Evolutionary conservation across 1,140 invertebrate genomes (phyloP), one percentile per base, ranked within the genome.

Genomic region (Ruditapes philippinarum): DNA sequence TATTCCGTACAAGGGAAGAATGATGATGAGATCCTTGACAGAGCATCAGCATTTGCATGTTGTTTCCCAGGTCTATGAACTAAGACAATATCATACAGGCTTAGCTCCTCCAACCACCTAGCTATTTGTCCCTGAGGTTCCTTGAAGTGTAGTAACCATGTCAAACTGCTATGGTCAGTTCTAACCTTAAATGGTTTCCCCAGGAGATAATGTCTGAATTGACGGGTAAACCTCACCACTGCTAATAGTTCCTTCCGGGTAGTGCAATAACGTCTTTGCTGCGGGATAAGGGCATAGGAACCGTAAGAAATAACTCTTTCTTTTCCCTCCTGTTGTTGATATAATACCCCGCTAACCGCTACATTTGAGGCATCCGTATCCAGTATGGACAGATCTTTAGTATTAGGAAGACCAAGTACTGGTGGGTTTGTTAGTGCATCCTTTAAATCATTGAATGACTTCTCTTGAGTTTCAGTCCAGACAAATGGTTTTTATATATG

Each of bases 221-320:
- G 80, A 22, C 80, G 28, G 28, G 70, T 84, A 33, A 84, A 86
- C 9, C 36, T 60, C 14, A 86, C 57, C 12, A 90, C 42, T 28
- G 51, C 73, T 1, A 90, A 31, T 22, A 86, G 42, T 38, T 90
- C 73, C 31, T 80, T 85, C 42, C 60, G 62, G 14, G 74, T 87
- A 3, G 85, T 84, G 68, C 92, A 93, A 91, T 97, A 97, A 17
- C 96, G 95, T 88, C 93, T 89, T 92, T 97, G 96, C 22, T 96
- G 89, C 22, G 12, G 54, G 17, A 38, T 86, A 5, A 94, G 70
- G 5, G 83, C 28, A n/a, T 60, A 79, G 68, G 83, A 90, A 5
- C 38, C 70, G 79, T 91, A 94, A 0, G 91, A 90, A 17, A 94
- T 88, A 0, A 91, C 87, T 25, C 78, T 51, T 65, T 92, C 92